phyloP scores from a whole-genome alignment of 92 coral and sea anemone species.

The Epizoanthus scotinus region DNA sequence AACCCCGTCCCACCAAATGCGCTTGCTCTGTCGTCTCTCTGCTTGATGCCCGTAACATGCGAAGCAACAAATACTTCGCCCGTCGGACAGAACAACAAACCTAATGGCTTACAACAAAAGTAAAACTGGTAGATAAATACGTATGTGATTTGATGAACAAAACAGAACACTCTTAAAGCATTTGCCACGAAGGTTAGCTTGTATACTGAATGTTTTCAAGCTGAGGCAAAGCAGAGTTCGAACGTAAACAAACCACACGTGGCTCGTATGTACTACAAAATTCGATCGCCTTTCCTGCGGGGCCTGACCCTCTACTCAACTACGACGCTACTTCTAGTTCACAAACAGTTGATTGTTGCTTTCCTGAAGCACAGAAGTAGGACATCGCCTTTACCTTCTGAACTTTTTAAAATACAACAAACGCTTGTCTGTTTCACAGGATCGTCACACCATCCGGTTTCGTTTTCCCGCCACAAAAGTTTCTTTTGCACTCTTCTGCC shows the following conservation, averaged over 20 bases:
- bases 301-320: conserved; percentile 23
- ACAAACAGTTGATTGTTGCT: conserved; percentile 2
- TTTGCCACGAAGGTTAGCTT: background rate
- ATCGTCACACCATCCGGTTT: conserved; percentile 74
- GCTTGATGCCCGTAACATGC: conserved; percentile 37
- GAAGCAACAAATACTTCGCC: background rate
- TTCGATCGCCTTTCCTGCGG: conserved; percentile 39
- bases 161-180: background rate
- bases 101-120: conserved; percentile 20
- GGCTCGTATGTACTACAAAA: conserved; percentile 54
- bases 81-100: conserved; percentile 14
- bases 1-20: conserved; percentile 32
- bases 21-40: conserved; percentile 31
- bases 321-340: conserved; percentile 6
- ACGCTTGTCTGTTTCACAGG: conserved; percentile 28
- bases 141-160: background rate
- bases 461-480: conserved; percentile 83
- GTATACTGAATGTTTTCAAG: conserved; percentile 10
- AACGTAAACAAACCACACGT: conserved; percentile 98
- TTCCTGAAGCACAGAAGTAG: background rate
- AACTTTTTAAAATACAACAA: conserved; percentile 25
- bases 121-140: conserved; percentile 12
- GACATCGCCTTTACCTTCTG: conserved; percentile 15
- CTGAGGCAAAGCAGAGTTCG: conserved; percentile 37
- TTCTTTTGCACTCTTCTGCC: conserved; percentile 43